These are phyloP conservation scores for Romanogobio albipinnatus DNA, from an alignment of 2,113 vertebrate species.

Conservation along the genomic window DNA sequence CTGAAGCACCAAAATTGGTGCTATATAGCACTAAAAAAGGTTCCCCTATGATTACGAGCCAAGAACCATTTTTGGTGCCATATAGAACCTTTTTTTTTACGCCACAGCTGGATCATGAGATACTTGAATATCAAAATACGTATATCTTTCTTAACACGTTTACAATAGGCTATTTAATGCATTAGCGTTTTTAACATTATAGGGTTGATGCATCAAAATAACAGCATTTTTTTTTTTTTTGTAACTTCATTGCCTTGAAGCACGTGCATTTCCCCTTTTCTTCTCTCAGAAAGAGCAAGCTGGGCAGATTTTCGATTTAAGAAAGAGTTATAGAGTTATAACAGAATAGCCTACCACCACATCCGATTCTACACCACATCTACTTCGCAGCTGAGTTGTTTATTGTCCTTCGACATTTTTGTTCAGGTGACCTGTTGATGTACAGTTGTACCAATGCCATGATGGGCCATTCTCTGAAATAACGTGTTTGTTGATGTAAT, in stretches of 20 bases:
- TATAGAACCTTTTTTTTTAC: too few species aligned
- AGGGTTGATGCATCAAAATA: not conserved
- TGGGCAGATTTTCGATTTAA: not conserved
- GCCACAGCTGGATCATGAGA: not conserved
- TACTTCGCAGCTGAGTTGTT: not conserved
- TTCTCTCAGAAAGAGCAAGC: not conserved
- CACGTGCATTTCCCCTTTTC: not conserved
- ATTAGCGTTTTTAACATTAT: not conserved
- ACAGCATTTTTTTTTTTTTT: too few species aligned
- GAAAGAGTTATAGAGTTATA: not conserved
- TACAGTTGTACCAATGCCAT: not conserved
- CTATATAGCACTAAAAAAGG: too few species aligned
- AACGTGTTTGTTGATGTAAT: not conserved
- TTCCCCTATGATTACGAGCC: too few species aligned
- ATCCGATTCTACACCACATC: not conserved
- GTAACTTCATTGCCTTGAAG: not conserved
- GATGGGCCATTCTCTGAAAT: not conserved
- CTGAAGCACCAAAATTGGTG: too few species aligned
- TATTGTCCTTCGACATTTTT: not conserved
- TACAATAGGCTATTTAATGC: not conserved
- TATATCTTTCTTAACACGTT: not conserved
- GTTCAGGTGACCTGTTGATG: slow-evolving; percentile 22
- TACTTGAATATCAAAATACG: too few species aligned
- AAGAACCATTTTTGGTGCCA: too few species aligned
- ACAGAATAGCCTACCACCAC: not conserved